Conservation (phyloP, 2,113 vertebrate species). For the Pandion haliaetus region DNA sequence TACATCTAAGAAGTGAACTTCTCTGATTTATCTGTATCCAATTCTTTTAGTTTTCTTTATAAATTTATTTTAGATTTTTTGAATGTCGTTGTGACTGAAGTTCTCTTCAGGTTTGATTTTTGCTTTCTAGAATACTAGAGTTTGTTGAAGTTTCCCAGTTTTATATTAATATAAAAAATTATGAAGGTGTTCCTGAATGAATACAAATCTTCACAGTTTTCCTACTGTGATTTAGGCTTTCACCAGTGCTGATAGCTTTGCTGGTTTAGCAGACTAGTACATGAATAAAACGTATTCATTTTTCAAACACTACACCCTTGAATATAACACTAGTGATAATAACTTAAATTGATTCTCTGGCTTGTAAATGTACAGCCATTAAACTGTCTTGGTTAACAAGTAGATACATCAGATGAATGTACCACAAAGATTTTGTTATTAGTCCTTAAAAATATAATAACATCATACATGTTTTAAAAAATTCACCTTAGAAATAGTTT, state of each 20-base stretch:
- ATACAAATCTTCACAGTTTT: background rate
- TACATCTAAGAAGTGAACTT: background rate
- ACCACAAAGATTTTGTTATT: background rate
- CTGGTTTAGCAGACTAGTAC: background rate
- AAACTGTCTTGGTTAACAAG: background rate
- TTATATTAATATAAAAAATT: background rate
- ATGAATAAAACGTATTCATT: background rate
- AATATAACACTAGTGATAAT: background rate
- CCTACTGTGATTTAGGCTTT: background rate
- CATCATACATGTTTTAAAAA: background rate
- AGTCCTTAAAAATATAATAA: background rate
- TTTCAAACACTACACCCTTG: background rate
- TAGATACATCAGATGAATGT: background rate
- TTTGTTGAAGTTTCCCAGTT: background rate
- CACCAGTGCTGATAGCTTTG: background rate
- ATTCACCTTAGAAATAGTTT: background rate
- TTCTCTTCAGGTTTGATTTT: background rate
- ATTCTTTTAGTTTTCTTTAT: background rate
- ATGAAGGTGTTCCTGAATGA: background rate
- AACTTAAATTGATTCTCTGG: background rate
- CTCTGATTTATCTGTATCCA: background rate
- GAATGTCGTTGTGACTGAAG: background rate
- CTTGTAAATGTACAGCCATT: background rate
- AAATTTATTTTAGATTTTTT: background rate
- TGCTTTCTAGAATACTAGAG: background rate